These are phyloP conservation scores for Eucera pruinosa DNA, from an alignment of 2,888 invertebrate genomes.

Conservation along the genomic window DNA sequence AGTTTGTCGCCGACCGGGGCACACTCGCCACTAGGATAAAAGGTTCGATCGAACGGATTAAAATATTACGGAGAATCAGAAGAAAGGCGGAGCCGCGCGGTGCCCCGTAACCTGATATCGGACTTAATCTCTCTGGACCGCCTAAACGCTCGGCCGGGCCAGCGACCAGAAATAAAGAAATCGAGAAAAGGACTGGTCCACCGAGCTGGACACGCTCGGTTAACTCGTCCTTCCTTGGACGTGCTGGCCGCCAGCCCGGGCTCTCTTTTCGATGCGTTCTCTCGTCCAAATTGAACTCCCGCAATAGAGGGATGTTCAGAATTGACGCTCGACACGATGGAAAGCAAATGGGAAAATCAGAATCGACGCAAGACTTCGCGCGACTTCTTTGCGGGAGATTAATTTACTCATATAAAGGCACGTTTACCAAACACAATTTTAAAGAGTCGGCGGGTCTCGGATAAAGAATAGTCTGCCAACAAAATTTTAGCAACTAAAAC, in stretches of 20 bases:
- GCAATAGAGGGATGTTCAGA: not conserved
- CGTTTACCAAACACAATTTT: no score
- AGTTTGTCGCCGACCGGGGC: slow-evolving; percentile 30
- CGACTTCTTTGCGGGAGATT: no score
- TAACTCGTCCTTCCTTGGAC: slow-evolving; percentile 73
- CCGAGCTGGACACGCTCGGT: slow-evolving; percentile 31
- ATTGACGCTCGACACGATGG: no score
- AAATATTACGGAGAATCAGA: slow-evolving; percentile 80
- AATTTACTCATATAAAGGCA: no score
- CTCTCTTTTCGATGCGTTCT: slow-evolving; percentile 50
- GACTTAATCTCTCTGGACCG: slow-evolving; percentile 73
- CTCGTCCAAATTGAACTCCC: not conserved
- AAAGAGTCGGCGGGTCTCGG: no score
- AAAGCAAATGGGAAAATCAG: no score
- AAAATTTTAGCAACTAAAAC: no score
- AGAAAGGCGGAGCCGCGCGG: slow-evolving; percentile 72
- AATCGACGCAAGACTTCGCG: no score
- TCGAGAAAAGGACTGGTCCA: slow-evolving; percentile 66
- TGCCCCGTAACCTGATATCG: slow-evolving; percentile 81
- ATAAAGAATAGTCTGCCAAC: no score
- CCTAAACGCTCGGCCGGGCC: slow-evolving; percentile 72
- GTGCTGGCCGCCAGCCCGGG: slow-evolving; percentile 58
- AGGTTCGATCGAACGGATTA: slow-evolving; percentile 80
- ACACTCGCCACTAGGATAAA: slow-evolving; percentile 68
- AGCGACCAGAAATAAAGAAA: slow-evolving; percentile 61